Evolutionary conservation across 92 coral and sea anemone genomes (phyloP).

Genomic region (Galaxea fascicularis): DNA sequence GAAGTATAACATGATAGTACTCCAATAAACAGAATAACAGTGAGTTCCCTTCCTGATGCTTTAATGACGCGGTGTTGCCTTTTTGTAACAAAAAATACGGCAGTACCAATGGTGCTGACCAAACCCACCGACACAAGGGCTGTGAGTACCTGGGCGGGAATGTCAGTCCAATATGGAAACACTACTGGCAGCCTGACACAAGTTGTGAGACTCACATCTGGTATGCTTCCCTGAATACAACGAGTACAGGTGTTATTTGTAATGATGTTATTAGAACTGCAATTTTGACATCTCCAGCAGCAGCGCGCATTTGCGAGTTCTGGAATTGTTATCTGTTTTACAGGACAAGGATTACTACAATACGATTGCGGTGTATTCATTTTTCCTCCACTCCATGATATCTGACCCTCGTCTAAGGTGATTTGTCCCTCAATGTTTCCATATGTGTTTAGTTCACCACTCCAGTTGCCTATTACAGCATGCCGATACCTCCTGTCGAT

Average conservation of each 20-base stretch:
- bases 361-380: constrained; percentile 62
- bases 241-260: constrained; percentile 82
- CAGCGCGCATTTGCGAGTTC: constrained; percentile 70
- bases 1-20: constrained; percentile 76
- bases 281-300: constrained; percentile 88
- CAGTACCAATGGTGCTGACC: constrained; percentile 42
- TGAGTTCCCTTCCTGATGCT: constrained; percentile 93
- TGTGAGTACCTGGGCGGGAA: constrained; percentile 34
- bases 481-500: constrained; percentile 57
- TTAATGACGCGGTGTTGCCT: constrained; percentile 81
- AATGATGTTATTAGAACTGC: constrained; percentile 64
- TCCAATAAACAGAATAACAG: constrained; percentile 77
- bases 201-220: constrained; percentile 62
- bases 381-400: constrained; percentile 71
- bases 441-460: constrained; percentile 43
- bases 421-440: constrained; percentile 57
- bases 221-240: constrained; percentile 80
- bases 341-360: constrained; percentile 72
- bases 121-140: constrained; percentile 26
- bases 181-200: constrained; percentile 72
- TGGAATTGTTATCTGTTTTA: constrained; percentile 63
- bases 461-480: constrained; percentile 83
- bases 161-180: constrained; percentile 63
- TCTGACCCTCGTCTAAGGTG: constrained; percentile 30
- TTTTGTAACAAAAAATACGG: constrained; percentile 61